Base-by-base conservation (phyloP, 2,113 vertebrate genomes). In the Pelvicachromis taeniatus region DNA sequence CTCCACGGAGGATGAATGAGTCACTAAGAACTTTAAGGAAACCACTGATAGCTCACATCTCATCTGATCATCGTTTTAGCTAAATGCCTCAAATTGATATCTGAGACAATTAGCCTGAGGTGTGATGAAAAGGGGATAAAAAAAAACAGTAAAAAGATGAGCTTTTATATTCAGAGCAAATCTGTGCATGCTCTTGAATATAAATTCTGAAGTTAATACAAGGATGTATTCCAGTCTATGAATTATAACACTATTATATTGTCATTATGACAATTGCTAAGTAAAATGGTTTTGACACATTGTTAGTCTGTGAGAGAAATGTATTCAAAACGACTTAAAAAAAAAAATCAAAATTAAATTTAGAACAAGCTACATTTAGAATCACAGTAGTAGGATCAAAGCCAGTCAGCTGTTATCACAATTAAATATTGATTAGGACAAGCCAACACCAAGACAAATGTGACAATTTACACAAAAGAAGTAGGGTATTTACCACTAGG, bases 1-100 rank as follows among this genome's bases (percentile, higher is more conserved):
- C 95, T 88, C 77, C 29, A 93, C 90, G 78, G 95, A 96, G 96
- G 95, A 94, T 95, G 95, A 95, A 96, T 95, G 95, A 95, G 97
- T 93, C 92, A 88, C 91, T 89, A 94, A 94, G 95, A 96, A 97
- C 96, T 97, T 95, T 94, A 91, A 86, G 33, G 35, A 92, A 95
- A 94, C 91, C 93, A 92, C 91, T 77, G 94, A 97, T 96, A 93
- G 92, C 95, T 90, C 93, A 91, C 95, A 96, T 95, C 95, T 96
- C 86, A 65, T 93, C 89, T 89, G 93, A 96, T 95, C 90, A 93
- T 93, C 93, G 81, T 84, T 92, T 93, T 84, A 94, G 93, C 92
- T 96, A 95, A 95, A 90, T 94, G 94, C 90, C 95, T 91, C 85
- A 94, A 94, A 96, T 95, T 84, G 77, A 94, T 94, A 94, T 96